Conservation (phyloP, 2,113 vertebrate genomes). For the Nannospalax galili region DNA sequence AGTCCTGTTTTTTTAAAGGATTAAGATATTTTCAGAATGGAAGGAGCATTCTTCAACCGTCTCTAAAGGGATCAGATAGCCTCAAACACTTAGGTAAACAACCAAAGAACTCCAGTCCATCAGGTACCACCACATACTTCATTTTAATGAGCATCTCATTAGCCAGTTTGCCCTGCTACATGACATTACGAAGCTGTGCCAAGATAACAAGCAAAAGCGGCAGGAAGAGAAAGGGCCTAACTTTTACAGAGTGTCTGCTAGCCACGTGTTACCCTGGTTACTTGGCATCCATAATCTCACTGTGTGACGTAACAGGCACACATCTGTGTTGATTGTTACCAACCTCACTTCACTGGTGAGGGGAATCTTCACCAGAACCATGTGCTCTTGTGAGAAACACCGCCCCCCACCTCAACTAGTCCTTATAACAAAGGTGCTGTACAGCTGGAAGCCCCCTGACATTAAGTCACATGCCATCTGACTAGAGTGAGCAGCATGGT, state of each 20-base stretch:
- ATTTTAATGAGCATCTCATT: conserved; percentile 17
- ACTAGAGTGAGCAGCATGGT: background rate
- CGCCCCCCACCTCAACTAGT: background rate
- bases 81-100: background rate
- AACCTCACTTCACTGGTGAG: background rate
- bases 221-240: background rate
- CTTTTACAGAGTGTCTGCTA: background rate
- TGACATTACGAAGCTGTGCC: background rate
- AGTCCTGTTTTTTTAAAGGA: conserved; percentile 6
- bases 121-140: background rate
- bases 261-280: no score
- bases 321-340: background rate
- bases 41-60: background rate
- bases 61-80: background rate
- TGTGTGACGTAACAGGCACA: background rate
- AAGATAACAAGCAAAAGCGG: background rate
- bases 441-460: background rate
- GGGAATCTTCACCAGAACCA: background rate
- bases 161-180: background rate
- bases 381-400: background rate
- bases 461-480: background rate
- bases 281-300: background rate
- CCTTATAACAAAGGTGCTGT: background rate
- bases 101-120: background rate
- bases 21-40: conserved; percentile 41